Conservation (phyloP, 2,888 invertebrate species). For the Synanthedon myopaeformis region DNA sequence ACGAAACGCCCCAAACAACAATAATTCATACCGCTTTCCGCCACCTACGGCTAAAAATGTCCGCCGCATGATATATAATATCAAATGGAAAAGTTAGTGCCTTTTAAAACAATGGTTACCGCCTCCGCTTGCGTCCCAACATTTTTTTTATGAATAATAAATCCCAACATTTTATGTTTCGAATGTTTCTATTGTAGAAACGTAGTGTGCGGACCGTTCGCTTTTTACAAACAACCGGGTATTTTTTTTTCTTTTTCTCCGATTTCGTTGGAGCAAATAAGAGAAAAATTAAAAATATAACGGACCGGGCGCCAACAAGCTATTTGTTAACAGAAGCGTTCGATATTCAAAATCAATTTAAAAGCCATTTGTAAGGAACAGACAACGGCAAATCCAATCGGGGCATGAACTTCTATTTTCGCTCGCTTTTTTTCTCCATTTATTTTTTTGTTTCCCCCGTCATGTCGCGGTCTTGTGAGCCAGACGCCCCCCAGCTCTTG, state of each 20-base stretch:
- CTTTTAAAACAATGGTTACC: constrained; percentile 63
- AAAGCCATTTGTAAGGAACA: constrained; percentile 65
- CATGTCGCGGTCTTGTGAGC: constrained; percentile 63
- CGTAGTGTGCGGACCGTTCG: not conserved
- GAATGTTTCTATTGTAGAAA: not conserved
- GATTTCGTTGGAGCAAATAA: not conserved
- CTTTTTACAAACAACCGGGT: constrained; percentile 1
- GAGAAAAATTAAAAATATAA: not conserved
- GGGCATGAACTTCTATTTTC: constrained; percentile 53
- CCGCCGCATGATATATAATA: constrained; percentile 66
- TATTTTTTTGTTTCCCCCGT: constrained; percentile 48
- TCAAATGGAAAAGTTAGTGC: constrained; percentile 64
- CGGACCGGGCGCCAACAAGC: not conserved
- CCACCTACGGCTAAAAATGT: constrained; percentile 70
- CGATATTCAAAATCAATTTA: constrained; percentile 64
- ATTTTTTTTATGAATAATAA: constrained; percentile 37
- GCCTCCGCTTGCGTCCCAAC: constrained; percentile 26
- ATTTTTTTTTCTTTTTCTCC: not conserved
- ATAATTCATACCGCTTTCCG: constrained; percentile 69
- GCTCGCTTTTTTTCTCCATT: constrained; percentile 24
- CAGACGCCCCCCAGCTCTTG: constrained; percentile 64
- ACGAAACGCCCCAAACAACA: constrained; percentile 64
- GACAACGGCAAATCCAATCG: constrained; percentile 67
- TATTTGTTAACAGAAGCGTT: constrained; percentile 40
- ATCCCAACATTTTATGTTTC: constrained; percentile 19